phyloP scores from a whole-genome alignment of 1,140 invertebrate species.

The Hyphantria cunea region DNA sequence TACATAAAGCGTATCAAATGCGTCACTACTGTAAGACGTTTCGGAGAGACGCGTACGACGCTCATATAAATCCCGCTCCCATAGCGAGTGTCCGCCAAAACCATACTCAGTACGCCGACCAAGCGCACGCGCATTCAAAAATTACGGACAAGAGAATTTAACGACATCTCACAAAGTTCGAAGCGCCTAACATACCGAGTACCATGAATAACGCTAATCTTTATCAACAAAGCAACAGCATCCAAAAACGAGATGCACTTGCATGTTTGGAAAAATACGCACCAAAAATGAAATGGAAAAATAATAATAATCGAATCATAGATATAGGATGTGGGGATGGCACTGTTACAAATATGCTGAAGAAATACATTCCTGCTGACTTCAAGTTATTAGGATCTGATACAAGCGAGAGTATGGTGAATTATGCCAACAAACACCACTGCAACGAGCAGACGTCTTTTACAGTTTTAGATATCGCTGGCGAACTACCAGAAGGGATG shows the following conservation, averaged over 20 bases:
- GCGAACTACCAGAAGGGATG: constrained; percentile 76
- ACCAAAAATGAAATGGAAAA: constrained; percentile 83
- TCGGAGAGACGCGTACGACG: constrained; percentile 5
- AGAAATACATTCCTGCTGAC: constrained; percentile 83
- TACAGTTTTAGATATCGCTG: constrained; percentile 85
- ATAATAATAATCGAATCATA: constrained; percentile 82
- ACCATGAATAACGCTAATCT: constrained; percentile 2
- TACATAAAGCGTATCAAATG: constrained; percentile 4
- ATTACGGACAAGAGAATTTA: constrained; percentile 47
- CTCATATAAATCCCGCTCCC: constrained; percentile 2
- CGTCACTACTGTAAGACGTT: neutral
- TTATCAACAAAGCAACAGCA: constrained; percentile 66
- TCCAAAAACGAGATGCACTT: constrained; percentile 87
- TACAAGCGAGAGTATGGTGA: constrained; percentile 87
- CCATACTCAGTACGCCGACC: constrained; percentile 1
- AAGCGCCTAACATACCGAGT: neutral
- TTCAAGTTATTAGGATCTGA: constrained; percentile 84
- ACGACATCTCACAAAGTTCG: neutral
- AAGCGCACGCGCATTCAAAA: constrained; percentile 4
- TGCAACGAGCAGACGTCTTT: constrained; percentile 82
- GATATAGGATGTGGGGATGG: constrained; percentile 93
- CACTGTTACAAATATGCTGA: constrained; percentile 86
- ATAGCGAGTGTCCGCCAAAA: constrained; percentile 1
- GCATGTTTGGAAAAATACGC: constrained; percentile 86
- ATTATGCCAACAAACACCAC: constrained; percentile 83